Evolutionary conservation across 2,797 vertebrate genomes (phyloP), one percentile per base, ranked within the genome.

Genomic region (Dallia pectoralis): DNA sequence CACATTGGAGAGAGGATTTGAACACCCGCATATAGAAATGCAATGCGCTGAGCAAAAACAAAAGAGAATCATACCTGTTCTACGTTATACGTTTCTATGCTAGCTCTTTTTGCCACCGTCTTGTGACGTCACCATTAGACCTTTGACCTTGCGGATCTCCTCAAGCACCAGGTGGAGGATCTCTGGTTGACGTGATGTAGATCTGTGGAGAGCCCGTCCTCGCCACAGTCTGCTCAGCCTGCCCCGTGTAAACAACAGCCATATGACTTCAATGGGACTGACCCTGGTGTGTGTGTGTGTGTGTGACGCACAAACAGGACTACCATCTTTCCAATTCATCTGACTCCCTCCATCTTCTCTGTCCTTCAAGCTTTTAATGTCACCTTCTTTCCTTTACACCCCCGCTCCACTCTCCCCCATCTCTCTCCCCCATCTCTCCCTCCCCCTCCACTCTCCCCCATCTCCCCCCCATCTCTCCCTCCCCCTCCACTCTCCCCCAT

Each of bases 381-480:
- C 70, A 77, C 67, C 72, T 74, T 71, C 73, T 75, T 68, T 77
- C 48, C 25, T 56, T 33, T 19, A 25, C 67, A 0, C 68, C 16
- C 19, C 65, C 63, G 61, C 67, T 69, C 27, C 48, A 4, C 76
- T 72, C 67, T n/a, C 49, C 16, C 53, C n/a, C n/a, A n/a, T n/a
- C n/a, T n/a, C n/a, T n/a, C n/a, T n/a, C n/a, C n/a, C n/a, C n/a
- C n/a, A n/a, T 0, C 29, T 33, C 68, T 11, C 29, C 53, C 16
- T 30, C 19, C 7, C 18, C 16, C 27, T 48, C 47, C n/a, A n/a
- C n/a, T n/a, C n/a, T n/a, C n/a, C n/a, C n/a, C n/a, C 67, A 0
- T 65, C 16, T 18, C 65, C 63, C 65, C 67, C 71, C 27, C 48
- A 4, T 74, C 73, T 67, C 22, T 48, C 16, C 53, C 68, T 14